Percentiles rank a stretch among this genome's conserved stretches.
Evolutionary conservation across 2,888 invertebrate genomes (phyloP).

Genomic region (Priapulus caudatus): DNA sequence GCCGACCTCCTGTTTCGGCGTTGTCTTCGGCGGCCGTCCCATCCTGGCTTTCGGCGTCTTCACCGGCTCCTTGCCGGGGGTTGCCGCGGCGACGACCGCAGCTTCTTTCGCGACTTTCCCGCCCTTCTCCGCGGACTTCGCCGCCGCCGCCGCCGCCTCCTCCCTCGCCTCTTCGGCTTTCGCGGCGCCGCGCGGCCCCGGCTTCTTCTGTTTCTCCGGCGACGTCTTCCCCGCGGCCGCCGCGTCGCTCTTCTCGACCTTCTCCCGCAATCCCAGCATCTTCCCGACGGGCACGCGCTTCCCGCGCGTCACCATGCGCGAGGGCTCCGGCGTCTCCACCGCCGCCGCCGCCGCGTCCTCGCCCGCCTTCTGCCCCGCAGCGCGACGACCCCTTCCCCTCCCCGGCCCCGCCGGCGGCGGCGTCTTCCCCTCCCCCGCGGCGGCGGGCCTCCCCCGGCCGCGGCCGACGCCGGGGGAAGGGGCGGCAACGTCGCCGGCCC

Average conservation of each 20-base stretch:
- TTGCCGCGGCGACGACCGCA: neutral
- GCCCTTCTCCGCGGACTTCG: neutral
- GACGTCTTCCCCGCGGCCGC: neutral
- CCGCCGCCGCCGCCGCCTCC: neutral
- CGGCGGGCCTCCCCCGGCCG: neutral
- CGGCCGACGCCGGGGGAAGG: neutral
- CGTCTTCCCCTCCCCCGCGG: neutral
- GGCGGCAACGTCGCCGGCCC: neutral
- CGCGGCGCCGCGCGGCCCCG: neutral
- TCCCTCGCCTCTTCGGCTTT: neutral
- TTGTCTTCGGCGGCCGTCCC: neutral
- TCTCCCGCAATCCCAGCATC: neutral
- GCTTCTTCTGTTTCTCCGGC: neutral
- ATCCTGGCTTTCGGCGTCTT: neutral
- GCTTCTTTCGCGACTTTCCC: neutral
- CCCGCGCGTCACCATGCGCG: neutral
- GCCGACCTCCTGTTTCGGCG: neutral
- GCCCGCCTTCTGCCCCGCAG: neutral
- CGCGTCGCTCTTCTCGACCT: neutral
- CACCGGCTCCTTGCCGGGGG: neutral
- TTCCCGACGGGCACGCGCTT: neutral
- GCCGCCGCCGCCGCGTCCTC: neutral
- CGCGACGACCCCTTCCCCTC: neutral
- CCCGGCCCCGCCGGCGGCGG: neutral
- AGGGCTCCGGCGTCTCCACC: neutral